Base-by-base conservation (phyloP, 2,113 vertebrate genomes). In the Sturnus vulgaris region DNA sequence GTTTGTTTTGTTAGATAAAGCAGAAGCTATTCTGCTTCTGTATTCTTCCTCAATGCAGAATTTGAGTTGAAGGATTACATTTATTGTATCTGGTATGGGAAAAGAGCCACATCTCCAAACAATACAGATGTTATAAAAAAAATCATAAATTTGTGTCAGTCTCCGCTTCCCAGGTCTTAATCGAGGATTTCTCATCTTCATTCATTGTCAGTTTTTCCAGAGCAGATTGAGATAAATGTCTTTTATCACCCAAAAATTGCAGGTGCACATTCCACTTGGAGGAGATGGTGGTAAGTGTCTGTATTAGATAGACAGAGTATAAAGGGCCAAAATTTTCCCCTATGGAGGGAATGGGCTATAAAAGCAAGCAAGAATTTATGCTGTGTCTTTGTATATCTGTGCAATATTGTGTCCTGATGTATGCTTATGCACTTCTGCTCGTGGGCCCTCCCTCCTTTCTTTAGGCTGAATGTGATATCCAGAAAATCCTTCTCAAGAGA, bases 141-240 rank as follows among this genome's bases (percentile, higher is more conserved):
- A 16, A 70, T 70, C 50, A 87, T 91, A 91, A 66, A 91, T 94
- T 91, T 95, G 15, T 94, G 70, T 90, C 59, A 47, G 50, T 66
- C 66, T 91, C 63, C 86, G 59, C 66, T 96, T 96, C 52, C 50
- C 17, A 86, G 21, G 63, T 93, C 84, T 93, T 95, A 95, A 88
- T 94, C 4, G 0, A 88, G 55, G 50, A 82, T 90, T 95, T 93
- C 52, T 90, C 85, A 77, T 95, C 90, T 90, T 91, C 93, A 70
- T 91, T 86, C 78, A 68, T 92, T 94, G 87, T 88, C 85, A 83
- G 30, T 73, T 95, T 92, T 94, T 86, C 82, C 82, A 93, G 82
- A 89, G 56, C 56, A 92, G 85, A 90, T 90, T 94, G 79, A 90
- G 90, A 92, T 90, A 93, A 95, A 90, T 94, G 63, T 83, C 55